Evolutionary conservation across 2,113 vertebrate genomes (phyloP).

Genomic region (Amphiprion percula): DNA sequence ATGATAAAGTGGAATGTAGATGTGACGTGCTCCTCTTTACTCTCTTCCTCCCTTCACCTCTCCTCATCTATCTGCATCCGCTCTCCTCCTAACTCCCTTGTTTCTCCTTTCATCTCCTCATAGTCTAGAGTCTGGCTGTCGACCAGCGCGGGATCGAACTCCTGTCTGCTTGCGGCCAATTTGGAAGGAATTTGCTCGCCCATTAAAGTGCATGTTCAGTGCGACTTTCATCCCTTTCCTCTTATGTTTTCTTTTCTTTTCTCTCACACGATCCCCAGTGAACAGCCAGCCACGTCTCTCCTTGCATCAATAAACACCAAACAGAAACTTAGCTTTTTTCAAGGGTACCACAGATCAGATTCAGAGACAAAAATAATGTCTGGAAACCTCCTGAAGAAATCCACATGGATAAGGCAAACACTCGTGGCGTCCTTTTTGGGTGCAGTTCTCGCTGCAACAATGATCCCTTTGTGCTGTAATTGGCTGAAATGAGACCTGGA

Average conservation of each 20-base stretch:
- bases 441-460: slow-evolving; percentile 28
- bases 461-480: slow-evolving; percentile 53
- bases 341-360: slow-evolving; percentile 38
- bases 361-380: slow-evolving; percentile 13
- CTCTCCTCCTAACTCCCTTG: slow-evolving; percentile 32
- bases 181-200: slow-evolving; percentile 67
- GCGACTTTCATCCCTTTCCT: slow-evolving; percentile 58
- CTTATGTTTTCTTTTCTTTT: slow-evolving; percentile 10
- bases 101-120: slow-evolving; percentile 51
- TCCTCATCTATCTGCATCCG: slow-evolving; percentile 1
- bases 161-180: slow-evolving; percentile 56
- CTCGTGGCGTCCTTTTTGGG: slow-evolving; percentile 12
- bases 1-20: slow-evolving; percentile 37
- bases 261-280: not conserved
- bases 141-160: slow-evolving; percentile 48
- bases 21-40: slow-evolving; percentile 28
- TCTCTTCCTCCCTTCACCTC: slow-evolving; percentile 20
- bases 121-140: slow-evolving; percentile 50
- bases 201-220: slow-evolving; percentile 68
- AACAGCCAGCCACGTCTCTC: slow-evolving; percentile 34
- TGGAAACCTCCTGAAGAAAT: slow-evolving; percentile 16
- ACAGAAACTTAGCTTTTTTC: slow-evolving; percentile 42
- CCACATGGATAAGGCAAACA: slow-evolving; percentile 34
- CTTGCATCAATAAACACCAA: slow-evolving; percentile 55
- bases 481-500: slow-evolving; percentile 54